Conservation (phyloP, 30 jellyfish, hydroid and myxozoan genomes). For the Sanderia malayensis region DNA sequence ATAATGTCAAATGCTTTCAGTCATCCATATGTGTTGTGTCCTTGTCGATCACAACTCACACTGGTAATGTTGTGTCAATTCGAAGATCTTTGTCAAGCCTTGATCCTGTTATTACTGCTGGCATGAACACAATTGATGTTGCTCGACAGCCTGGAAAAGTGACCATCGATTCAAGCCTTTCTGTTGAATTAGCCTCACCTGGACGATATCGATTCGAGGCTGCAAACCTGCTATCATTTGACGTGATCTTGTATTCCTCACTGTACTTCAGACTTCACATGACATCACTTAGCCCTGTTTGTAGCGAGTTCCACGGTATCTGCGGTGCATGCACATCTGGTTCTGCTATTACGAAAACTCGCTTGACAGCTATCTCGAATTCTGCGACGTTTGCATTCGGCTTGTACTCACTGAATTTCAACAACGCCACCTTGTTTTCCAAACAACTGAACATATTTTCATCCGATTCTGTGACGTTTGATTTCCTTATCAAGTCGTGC, state of each 20-base stretch:
- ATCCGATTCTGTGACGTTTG: slow-evolving; percentile 25
- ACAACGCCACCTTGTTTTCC: slow-evolving; percentile 37
- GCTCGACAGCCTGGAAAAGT: neutral
- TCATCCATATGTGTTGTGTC: neutral
- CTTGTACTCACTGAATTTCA: slow-evolving; percentile 26
- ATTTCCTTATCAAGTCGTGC: slow-evolving; percentile 41
- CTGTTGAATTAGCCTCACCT: slow-evolving; percentile 23
- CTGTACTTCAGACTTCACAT: slow-evolving; percentile 19
- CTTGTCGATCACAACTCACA: neutral
- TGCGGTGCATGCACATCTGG: slow-evolving; percentile 54
- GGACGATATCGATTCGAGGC: slow-evolving; percentile 18
- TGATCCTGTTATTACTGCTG: neutral
- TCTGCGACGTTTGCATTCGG: neutral
- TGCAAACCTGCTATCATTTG: slow-evolving; percentile 1
- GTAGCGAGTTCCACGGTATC: slow-evolving; percentile 19
- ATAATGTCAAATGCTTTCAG: neutral
- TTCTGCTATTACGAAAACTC: neutral
- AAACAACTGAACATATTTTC: slow-evolving; percentile 27
- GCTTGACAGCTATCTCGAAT: neutral
- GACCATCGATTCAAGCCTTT: neutral
- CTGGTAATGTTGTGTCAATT: neutral
- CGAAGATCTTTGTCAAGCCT: neutral
- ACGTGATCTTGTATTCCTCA: slow-evolving; percentile 1
- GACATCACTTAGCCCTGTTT: slow-evolving; percentile 1
- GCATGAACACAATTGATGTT: neutral